phyloP scores from a whole-genome alignment of 2,113 vertebrate genomes.

The Nettapus auritus region DNA sequence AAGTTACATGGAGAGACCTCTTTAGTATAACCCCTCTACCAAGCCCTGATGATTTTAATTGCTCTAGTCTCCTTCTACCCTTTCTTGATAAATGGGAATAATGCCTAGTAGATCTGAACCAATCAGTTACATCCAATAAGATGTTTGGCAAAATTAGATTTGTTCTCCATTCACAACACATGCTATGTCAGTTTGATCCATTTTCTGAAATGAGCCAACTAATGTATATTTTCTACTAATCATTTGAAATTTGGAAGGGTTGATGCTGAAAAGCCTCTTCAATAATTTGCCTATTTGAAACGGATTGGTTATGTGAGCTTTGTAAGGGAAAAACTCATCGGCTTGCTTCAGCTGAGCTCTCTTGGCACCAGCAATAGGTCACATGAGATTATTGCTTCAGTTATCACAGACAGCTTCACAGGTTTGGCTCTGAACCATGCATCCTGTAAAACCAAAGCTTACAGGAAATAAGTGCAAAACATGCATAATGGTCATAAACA shows the following conservation, averaged over 20 bases:
- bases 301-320: background rate
- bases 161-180: background rate
- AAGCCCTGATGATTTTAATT: slow-evolving; percentile 27
- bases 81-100: slow-evolving; percentile 39
- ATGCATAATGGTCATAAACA: background rate
- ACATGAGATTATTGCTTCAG: background rate
- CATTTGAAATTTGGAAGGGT: slow-evolving; percentile 9
- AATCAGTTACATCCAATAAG: slow-evolving; percentile 37
- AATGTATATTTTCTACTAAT: slow-evolving; percentile 29
- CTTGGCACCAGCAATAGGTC: background rate
- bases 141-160: slow-evolving; percentile 30
- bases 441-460: background rate
- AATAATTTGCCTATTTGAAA: slow-evolving; percentile 14
- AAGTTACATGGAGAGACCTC: background rate
- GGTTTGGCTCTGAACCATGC: background rate
- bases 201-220: slow-evolving; percentile 28
- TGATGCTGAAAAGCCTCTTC: slow-evolving; percentile 16
- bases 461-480: background rate
- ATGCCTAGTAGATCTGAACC: slow-evolving; percentile 35
- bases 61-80: background rate
- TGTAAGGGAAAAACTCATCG: background rate
- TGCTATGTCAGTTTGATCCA: slow-evolving; percentile 22
- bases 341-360: slow-evolving; percentile 10
- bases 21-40: background rate
- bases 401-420: background rate